Percentiles rank a stretch among this genome's conserved stretches.
Conservation (phyloP, 2,113 vertebrate species). For the Formicarius rufipectus region DNA sequence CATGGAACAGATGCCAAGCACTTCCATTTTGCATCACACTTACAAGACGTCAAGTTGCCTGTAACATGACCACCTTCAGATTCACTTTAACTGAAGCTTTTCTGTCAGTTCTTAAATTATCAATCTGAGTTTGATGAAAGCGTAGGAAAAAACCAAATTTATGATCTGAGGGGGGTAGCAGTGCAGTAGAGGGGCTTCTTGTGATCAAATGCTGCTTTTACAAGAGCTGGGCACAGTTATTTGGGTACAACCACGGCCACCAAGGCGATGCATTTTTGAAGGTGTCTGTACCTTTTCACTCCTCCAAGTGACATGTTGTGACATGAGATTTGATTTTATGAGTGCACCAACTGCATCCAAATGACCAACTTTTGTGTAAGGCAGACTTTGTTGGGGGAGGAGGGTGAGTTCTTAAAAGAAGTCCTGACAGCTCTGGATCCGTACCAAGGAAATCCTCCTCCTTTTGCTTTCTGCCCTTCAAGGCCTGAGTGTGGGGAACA, state of each 20-base stretch:
- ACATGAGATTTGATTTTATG: constrained; percentile 20
- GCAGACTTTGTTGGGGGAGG: not conserved
- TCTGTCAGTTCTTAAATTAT: not conserved
- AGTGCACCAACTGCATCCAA: constrained; percentile 10
- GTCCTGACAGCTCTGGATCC: not conserved
- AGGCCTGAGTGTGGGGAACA: constrained; percentile 94
- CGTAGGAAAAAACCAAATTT: not conserved
- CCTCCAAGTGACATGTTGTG: constrained; percentile 25
- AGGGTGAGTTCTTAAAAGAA: not conserved
- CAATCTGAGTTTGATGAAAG: not conserved
- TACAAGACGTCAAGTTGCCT: not conserved
- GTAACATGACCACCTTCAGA: not conserved
- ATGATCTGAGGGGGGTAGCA: not conserved
- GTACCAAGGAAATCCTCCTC: not conserved
- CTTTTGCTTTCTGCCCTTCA: constrained; percentile 53
- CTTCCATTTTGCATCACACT: not conserved
- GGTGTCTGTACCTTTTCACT: constrained; percentile 39
- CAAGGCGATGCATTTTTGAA: constrained; percentile 67
- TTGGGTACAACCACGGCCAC: not conserved
- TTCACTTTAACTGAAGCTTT: not conserved
- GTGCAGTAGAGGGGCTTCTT: not conserved
- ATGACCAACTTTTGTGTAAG: not conserved
- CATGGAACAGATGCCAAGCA: not conserved
- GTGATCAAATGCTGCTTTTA: not conserved
- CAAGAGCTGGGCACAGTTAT: not conserved